A percentile compares a stretch with the other conserved stretches of the same genome.
Evolutionary conservation across 2,113 vertebrate species (phyloP).

Genomic region (Indicator maculatus): DNA sequence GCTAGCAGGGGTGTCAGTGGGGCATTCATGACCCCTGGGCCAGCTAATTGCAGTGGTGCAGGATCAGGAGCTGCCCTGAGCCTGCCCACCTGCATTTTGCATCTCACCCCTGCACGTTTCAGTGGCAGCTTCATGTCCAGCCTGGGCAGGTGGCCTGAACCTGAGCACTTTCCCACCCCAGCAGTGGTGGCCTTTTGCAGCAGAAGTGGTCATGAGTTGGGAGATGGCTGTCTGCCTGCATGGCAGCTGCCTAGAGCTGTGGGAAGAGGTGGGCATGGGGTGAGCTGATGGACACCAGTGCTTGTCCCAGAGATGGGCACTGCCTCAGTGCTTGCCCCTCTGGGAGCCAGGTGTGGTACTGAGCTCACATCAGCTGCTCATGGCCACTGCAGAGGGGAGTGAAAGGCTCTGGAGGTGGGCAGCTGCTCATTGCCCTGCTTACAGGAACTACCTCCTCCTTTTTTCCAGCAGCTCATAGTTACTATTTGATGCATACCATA

Average conservation of each 20-base stretch:
- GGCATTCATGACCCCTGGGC: background rate
- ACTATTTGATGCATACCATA: background rate
- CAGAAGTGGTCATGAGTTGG: background rate
- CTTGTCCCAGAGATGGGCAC: background rate
- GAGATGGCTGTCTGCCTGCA: background rate
- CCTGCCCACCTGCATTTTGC: background rate
- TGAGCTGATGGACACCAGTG: rapidly evolving
- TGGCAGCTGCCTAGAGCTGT: background rate
- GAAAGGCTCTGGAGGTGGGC: background rate
- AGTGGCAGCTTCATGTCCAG: background rate
- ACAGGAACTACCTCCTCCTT: rapidly evolving
- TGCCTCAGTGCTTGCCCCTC: background rate
- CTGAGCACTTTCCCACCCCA: background rate
- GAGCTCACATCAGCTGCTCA: rapidly evolving
- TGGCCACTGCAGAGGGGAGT: background rate
- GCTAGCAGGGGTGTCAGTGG: background rate
- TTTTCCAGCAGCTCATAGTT: background rate
- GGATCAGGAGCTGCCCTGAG: background rate
- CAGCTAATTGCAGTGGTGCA: background rate
- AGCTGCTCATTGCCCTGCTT: background rate
- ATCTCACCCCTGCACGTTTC: rapidly evolving
- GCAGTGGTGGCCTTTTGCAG: background rate
- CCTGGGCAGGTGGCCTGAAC: background rate
- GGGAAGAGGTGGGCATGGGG: background rate
- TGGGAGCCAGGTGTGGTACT: rapidly evolving